Evolutionary conservation across 2,797 vertebrate genomes (phyloP).

Genomic region (Hybognathus amarus): DNA sequence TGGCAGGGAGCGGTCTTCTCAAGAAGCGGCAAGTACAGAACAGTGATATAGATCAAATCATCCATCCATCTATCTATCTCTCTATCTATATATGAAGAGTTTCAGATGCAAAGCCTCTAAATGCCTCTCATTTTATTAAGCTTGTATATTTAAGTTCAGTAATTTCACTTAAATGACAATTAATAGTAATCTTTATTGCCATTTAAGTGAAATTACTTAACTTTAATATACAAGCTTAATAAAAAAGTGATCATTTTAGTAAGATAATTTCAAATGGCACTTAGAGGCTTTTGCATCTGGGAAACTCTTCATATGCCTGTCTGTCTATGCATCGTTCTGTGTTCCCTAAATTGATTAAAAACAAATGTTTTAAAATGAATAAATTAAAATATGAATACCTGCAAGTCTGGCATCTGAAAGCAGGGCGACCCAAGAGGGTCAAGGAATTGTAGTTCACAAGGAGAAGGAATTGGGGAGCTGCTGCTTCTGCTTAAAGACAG

Average conservation of each 20-base stretch:
- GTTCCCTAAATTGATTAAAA: not conserved
- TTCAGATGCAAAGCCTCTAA: too few species aligned
- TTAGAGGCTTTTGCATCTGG: too few species aligned
- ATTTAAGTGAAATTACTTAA: too few species aligned
- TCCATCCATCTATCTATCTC: not conserved
- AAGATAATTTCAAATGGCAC: too few species aligned
- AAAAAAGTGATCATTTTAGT: too few species aligned
- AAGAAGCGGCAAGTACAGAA: constrained; percentile 7
- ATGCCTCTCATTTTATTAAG: too few species aligned
- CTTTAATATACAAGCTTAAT: too few species aligned
- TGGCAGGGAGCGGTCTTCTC: constrained; percentile 38
- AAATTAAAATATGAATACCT: constrained; percentile 60
- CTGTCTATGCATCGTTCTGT: not conserved
- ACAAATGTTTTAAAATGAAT: not conserved
- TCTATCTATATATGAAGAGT: not conserved
- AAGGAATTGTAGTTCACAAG: constrained; percentile 54
- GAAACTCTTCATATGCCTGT: not conserved
- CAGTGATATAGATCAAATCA: too few species aligned
- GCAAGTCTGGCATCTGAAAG: constrained; percentile 69
- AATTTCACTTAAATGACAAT: too few species aligned
- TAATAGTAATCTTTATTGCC: too few species aligned
- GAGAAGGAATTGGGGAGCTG: constrained; percentile 50
- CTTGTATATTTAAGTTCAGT: too few species aligned
- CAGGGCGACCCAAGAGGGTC: constrained; percentile 59
- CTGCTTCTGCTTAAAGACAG: constrained; percentile 58